These are phyloP conservation scores for Digitonthophagus gazella DNA, from an alignment of 2,888 invertebrate genomes.

Conservation along the genomic window DNA sequence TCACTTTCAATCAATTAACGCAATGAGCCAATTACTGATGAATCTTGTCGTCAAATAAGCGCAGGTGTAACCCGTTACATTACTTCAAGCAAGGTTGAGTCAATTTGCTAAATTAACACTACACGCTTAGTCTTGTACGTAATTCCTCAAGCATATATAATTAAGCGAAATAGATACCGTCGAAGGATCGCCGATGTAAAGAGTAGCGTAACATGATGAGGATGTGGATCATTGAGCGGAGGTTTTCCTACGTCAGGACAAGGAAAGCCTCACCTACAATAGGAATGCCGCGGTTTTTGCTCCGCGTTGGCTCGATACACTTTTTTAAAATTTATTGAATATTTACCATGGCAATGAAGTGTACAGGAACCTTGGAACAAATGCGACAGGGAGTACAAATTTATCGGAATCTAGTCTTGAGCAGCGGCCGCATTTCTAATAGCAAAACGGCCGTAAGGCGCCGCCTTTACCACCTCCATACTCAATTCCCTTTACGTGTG, in stretches of 20 bases:
- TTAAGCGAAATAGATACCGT: background rate
- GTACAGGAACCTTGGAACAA: slow-evolving; percentile 44
- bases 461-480: slow-evolving; percentile 29
- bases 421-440: slow-evolving; percentile 24
- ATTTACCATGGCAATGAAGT: slow-evolving; percentile 51
- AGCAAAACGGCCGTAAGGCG: slow-evolving; percentile 9
- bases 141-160: background rate
- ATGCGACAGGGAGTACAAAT: slow-evolving; percentile 42
- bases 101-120: background rate
- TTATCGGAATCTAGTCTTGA: slow-evolving; percentile 35
- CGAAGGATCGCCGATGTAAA: background rate
- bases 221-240: slow-evolving; percentile 3
- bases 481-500: slow-evolving; percentile 42
- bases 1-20: too few relatives aligned
- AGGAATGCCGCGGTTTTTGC: slow-evolving; percentile 45
- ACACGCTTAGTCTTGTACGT: background rate
- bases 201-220: background rate
- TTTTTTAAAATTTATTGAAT: slow-evolving; percentile 45
- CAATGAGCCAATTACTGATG: too few relatives aligned
- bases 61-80: background rate
- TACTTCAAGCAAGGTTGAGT: background rate
- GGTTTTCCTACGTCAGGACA: slow-evolving; percentile 25
- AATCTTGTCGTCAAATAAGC: background rate
- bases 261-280: slow-evolving; percentile 50
- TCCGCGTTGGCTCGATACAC: slow-evolving; percentile 16